phyloP scores from a whole-genome alignment of 30 jellyfish, hydroid and myxozoan genomes.

The Cassiopea xamachana region DNA sequence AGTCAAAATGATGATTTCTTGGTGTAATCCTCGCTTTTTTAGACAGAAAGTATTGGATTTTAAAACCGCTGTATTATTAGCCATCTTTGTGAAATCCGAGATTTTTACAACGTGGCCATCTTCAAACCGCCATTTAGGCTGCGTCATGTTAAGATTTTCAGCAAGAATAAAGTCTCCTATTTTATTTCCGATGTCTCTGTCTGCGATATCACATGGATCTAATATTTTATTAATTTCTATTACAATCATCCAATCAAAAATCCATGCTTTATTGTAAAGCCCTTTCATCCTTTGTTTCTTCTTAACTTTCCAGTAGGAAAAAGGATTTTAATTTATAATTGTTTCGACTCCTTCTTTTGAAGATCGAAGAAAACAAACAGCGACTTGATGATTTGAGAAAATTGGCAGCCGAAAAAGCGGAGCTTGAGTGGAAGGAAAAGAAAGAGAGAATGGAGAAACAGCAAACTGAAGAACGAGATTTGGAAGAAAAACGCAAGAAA shows the following conservation, averaged over 20 bases:
- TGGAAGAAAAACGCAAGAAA: constrained; percentile 70
- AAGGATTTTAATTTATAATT: background rate
- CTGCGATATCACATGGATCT: background rate
- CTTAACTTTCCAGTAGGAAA: background rate
- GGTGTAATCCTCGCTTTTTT: too few relatives aligned
- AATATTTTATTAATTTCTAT: background rate
- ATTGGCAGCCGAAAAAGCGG: constrained; percentile 96
- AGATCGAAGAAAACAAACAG: constrained; percentile 95
- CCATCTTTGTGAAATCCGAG: too few relatives aligned
- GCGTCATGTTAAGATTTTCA: background rate
- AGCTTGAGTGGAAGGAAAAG: constrained; percentile 95
- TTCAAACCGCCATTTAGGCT: too few relatives aligned
- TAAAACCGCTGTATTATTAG: too few relatives aligned
- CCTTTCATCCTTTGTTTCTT: background rate
- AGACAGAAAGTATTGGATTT: too few relatives aligned
- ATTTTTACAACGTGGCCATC: too few relatives aligned
- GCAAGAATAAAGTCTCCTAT: background rate
- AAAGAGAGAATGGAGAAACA: constrained; percentile 82
- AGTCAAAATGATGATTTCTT: too few relatives aligned
- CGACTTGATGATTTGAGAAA: constrained; percentile 81
- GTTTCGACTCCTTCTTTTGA: background rate
- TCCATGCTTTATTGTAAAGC: background rate
- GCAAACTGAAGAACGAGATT: constrained; percentile 84
- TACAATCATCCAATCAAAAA: background rate
- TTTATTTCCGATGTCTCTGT: background rate